Conservation (phyloP, 2,888 invertebrate species). For the Mellilla xanthometata region DNA sequence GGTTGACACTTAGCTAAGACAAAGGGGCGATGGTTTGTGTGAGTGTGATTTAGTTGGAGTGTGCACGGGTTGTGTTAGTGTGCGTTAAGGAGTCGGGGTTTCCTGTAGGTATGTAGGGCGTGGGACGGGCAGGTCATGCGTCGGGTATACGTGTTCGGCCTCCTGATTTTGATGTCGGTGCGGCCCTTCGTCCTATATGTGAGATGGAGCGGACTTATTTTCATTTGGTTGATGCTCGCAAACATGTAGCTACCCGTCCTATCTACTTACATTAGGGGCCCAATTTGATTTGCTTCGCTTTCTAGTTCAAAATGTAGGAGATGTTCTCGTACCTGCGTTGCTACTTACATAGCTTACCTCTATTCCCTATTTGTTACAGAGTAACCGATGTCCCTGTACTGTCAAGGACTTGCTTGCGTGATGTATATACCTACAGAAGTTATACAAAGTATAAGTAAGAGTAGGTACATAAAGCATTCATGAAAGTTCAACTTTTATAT, state of each 20-base stretch:
- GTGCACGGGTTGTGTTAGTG: constrained; percentile 50
- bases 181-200: constrained; percentile 58
- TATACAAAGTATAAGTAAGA: too few relatives aligned
- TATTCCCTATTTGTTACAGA: too few relatives aligned
- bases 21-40: constrained; percentile 76
- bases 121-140: constrained; percentile 52
- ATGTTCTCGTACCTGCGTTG: too few relatives aligned
- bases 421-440: too few relatives aligned
- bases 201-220: constrained; percentile 62
- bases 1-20: constrained; percentile 83
- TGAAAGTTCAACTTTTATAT: too few relatives aligned
- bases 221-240: constrained; percentile 24
- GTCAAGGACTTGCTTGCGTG: too few relatives aligned
- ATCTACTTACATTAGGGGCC: not conserved
- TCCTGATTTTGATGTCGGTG: constrained; percentile 75
- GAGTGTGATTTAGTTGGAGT: constrained; percentile 61
- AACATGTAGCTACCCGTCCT: constrained; percentile 17
- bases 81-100: constrained; percentile 73
- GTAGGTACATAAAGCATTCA: too few relatives aligned
- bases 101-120: constrained; percentile 52
- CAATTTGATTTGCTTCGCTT: constrained; percentile 15
- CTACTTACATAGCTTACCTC: too few relatives aligned
- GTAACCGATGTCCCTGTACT: too few relatives aligned
- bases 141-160: constrained; percentile 68
- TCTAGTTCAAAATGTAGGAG: not conserved